These are phyloP conservation scores for Eolophus roseicapilla DNA, from an alignment of 2,113 vertebrate genomes.

Conservation along the genomic window DNA sequence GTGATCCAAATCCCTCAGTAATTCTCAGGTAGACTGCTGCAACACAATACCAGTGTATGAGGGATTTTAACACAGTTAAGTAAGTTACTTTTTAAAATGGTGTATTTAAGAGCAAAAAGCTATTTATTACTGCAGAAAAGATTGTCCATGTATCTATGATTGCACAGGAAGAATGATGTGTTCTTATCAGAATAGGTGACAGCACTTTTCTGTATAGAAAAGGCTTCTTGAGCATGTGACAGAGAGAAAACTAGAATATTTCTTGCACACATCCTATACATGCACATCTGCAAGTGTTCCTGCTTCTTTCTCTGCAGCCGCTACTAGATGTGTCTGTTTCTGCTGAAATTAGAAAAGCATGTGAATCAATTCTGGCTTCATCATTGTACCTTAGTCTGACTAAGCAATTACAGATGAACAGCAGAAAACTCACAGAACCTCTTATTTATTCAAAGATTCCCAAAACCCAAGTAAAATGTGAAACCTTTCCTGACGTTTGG, in stretches of 20 bases:
- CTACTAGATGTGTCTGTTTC: background rate
- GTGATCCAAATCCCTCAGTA: background rate
- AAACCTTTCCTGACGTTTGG: background rate
- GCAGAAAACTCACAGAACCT: background rate
- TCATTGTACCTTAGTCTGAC: background rate
- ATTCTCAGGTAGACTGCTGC: background rate
- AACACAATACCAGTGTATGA: background rate
- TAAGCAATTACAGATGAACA: background rate
- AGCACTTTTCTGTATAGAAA: background rate
- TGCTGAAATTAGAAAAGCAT: constrained; percentile 2
- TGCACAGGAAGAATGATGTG: background rate
- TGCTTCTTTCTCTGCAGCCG: background rate
- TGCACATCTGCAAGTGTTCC: background rate
- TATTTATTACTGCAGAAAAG: background rate
- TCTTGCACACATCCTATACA: background rate
- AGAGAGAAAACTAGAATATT: background rate
- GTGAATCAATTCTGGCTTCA: background rate
- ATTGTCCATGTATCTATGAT: background rate
- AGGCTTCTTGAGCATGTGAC: background rate
- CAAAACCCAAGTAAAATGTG: background rate
- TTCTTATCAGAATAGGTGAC: background rate
- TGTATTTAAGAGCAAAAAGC: background rate
- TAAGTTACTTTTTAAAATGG: background rate
- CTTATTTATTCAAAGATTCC: background rate
- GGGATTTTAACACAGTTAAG: background rate